Evolutionary conservation across 2,113 vertebrate species (phyloP), one percentile per base, ranked within the genome.

Genomic region (Fukomys damarensis): DNA sequence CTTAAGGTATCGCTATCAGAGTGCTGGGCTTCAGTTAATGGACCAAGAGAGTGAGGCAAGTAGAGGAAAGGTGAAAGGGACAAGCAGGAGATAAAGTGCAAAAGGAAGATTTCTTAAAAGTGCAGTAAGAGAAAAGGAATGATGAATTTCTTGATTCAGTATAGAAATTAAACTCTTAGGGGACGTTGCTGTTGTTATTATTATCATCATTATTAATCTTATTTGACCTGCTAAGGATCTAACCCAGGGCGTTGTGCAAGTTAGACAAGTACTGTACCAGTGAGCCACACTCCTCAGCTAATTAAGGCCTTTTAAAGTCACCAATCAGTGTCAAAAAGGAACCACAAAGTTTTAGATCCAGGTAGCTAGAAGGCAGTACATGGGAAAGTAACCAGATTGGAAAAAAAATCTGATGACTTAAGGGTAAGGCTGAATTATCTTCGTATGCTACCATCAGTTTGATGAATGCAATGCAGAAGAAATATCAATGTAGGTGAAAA

Each of bases 21-120:
- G 97, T 97, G 96, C 97, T 97, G 97, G 98, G 95, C 97, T 98
- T 93, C 96, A 96, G 98, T 97, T 97, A 98, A 96, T 98, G 98
- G 98, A 98, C 99, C 98, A 98, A 98, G 98, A 96, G 97, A 97
- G 98, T 95, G 17, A 97, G 97, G 97, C 97, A 96, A 98, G 97
- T 96, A 95, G 63, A 98, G 97, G 98, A 98, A 98, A 98, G 98
- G 98, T 98, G 98, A 98, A 98, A 98, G 89, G 98, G 97, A 98
- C 98, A 98, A 98, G 97, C 89, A 95, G 97, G 11, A 97, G 96
- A 98, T 91, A 97, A 98, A 98, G 97, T 98, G 98, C 98, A 98
- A 98, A 98, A 97, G 97, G 86, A 98, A 98, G 97, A 98, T 96
- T 96, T 61, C 49, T 16, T 26, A 96, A 98, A 98, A 97, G 96